Evolutionary conservation across 2,113 vertebrate species (phyloP), one percentile per base, ranked within the genome.

Genomic region (Etheostoma cragini): DNA sequence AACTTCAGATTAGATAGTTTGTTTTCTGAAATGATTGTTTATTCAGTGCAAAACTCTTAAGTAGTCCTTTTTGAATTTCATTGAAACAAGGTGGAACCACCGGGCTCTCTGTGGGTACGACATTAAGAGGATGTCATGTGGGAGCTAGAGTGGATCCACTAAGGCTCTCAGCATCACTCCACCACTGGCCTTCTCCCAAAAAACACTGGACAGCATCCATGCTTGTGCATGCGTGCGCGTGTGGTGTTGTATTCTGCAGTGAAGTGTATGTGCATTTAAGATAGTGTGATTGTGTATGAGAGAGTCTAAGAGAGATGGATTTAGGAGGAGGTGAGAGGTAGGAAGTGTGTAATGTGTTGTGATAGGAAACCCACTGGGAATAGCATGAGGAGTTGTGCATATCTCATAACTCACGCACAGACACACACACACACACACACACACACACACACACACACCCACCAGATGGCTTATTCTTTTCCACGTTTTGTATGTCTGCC

Each of bases 281-380:
- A 6, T 45, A 66, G 74, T 62, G 50, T n/a, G 45, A 15, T 56
- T 24, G 30, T 24, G 64, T 26, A 1, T 7, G 50, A 35, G 24
- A 30, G 58, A 62, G 62, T 61, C 64, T 77, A 68, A 84, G 76
- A 73, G 62, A 80, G 69, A 76, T 78, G 65, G 74, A 81, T 85
- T 80, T 46, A 79, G 63, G 66, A 46, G 56, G 68, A 78, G 77
- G 74, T 84, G 73, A 81, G 69, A 72, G 73, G 78, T 66, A 65
- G 67, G 70, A 78, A 84, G 79, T 83, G 82, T 75, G 60, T 87
- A 88, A 87, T 85, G 74, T 88, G 46, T 83, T 90, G 81, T 90
- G 90, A 92, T 76, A 74, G 83, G 77, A 88, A 83, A 80, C 77
- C 83, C 72, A 72, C 33, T 64, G 81, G 81, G 90, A 87, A 77